A percentile compares a stretch with the other conserved stretches of the same genome.
Conservation (phyloP, 2,888 invertebrate genomes). For the Pheosia tremula region DNA sequence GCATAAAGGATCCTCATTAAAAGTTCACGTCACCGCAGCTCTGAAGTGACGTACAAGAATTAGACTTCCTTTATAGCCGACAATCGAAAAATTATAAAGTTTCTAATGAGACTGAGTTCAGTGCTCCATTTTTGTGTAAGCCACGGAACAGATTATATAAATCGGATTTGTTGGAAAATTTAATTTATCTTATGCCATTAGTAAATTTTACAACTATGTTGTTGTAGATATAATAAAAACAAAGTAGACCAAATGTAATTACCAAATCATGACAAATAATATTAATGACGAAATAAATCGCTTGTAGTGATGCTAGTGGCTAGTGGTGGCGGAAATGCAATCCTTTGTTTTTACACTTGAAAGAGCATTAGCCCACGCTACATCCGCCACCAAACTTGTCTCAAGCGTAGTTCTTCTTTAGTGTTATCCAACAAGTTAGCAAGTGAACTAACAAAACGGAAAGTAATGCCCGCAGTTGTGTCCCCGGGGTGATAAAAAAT, state of each 20-base stretch:
- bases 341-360: background rate
- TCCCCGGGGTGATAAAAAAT: slow-evolving; percentile 35
- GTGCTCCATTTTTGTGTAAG: background rate
- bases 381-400: background rate
- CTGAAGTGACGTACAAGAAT: background rate
- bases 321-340: background rate
- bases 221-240: too few relatives aligned
- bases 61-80: slow-evolving; percentile 4
- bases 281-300: too few relatives aligned
- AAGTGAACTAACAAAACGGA: slow-evolving; percentile 32
- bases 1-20: slow-evolving; percentile 9
- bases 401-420: slow-evolving; percentile 8
- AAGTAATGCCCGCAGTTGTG: slow-evolving; percentile 31
- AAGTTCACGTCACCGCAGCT: slow-evolving; percentile 4
- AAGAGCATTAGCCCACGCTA: slow-evolving; percentile 7
- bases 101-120: slow-evolving; percentile 4
- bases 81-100: slow-evolving; percentile 7
- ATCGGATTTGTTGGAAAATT: background rate
- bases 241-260: too few relatives aligned
- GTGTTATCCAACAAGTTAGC: slow-evolving; percentile 30
- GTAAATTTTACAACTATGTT: too few relatives aligned
- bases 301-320: too few relatives aligned
- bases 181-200: background rate
- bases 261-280: too few relatives aligned
- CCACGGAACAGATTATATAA: slow-evolving; percentile 2